phyloP scores from a whole-genome alignment of 2,797 vertebrate genomes.

The Onychomys arenicola region DNA sequence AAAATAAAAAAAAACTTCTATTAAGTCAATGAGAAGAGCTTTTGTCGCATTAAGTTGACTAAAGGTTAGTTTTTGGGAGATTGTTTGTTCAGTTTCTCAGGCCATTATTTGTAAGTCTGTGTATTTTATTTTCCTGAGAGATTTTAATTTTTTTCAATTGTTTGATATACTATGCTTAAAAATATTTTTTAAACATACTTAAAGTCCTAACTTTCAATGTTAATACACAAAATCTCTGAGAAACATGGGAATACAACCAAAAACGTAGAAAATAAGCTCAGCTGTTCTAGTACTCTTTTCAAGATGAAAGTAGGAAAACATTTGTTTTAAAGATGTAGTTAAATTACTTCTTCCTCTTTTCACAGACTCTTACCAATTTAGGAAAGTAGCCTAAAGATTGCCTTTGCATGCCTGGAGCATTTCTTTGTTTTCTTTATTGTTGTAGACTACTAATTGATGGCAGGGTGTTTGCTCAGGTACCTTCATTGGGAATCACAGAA shows the following conservation, averaged over 20 bases:
- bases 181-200: neutral
- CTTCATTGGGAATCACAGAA: neutral
- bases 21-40: constrained; percentile 54
- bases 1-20: constrained; percentile 61
- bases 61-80: constrained; percentile 53
- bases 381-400: neutral
- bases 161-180: neutral
- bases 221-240: neutral
- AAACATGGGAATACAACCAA: constrained; percentile 6
- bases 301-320: neutral
- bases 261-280: neutral
- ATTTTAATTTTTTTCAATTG: constrained; percentile 40
- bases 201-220: constrained; percentile 32
- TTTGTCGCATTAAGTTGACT: constrained; percentile 36
- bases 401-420: neutral
- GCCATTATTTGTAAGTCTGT: neutral
- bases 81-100: constrained; percentile 35
- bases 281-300: neutral
- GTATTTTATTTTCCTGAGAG: neutral
- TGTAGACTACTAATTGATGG: neutral
- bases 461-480: neutral
- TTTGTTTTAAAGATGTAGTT: neutral
- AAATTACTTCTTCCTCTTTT: neutral
- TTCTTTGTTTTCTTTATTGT: neutral
- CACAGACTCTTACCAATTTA: neutral